Evolutionary conservation across 2,113 vertebrate species (phyloP), one percentile per base, ranked within the genome.

Genomic region (Otolemur garnettii): DNA sequence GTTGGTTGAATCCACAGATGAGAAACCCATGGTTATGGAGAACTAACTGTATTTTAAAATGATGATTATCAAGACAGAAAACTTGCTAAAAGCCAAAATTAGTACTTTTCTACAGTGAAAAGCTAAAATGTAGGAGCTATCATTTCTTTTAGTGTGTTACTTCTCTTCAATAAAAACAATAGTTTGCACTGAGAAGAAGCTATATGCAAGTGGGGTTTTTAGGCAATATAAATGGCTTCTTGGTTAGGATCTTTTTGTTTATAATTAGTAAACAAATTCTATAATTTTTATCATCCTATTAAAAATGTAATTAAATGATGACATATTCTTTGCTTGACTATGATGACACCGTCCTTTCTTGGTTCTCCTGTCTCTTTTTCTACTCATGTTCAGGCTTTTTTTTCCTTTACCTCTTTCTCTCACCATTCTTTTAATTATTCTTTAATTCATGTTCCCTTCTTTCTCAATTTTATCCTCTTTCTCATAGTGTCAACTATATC

Each of bases 171-270:
- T 86, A 4, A 77, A 57, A 57, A 55, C 35, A 71, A 69, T 68
- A 68, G 26, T 28, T 75, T 75, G 45, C 64, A 66, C 26, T 66
- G 64, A 86, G 50, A 71, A 86, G 50, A 57, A 86, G 50, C 8
- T 55, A 12, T 35, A 71, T 57, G 24, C 71, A n/a, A 71, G 50
- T 57, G 50, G 28, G 53, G 66, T 57, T 86, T 86, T 50, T 71
- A 71, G 14, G n/a, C 84, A 57, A 71, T 21, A 38, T 30, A 45
- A 88, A 45, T 42, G 55, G 75, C 74, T 77, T 30, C 35, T 24
- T 84, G 53, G 66, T 68, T 82, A 55, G 91, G 60, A 92, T 92
- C 18, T 90, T 94, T 95, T 81, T 59, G 87, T 97, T 97, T 96
- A 79, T 93, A 15, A 91, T 97, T 22, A 13, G 10, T 97, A 96